These are phyloP conservation scores for Drosophila biarmipes DNA, from an alignment of 1,140 invertebrate species.

Conservation along the genomic window DNA sequence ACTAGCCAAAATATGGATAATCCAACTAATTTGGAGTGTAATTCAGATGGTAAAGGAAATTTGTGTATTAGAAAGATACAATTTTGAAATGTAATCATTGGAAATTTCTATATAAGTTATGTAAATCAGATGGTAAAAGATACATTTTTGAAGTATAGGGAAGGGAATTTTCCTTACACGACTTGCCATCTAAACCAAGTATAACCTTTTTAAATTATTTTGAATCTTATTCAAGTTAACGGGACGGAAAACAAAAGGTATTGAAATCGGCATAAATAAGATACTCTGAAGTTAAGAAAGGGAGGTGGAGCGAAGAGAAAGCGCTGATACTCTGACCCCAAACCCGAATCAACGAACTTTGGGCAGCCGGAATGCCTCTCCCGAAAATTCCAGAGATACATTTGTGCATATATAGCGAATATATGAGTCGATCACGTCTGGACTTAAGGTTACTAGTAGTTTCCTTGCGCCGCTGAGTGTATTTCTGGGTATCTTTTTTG, in stretches of 20 bases:
- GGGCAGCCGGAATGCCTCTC: background rate
- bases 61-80: too few relatives aligned
- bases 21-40: too few relatives aligned
- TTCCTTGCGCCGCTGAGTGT: background rate
- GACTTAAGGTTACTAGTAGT: constrained; percentile 3
- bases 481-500: constrained; percentile 31
- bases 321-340: background rate
- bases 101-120: too few relatives aligned
- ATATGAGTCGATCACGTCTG: constrained; percentile 9
- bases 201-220: background rate
- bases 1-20: too few relatives aligned
- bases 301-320: background rate
- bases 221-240: background rate
- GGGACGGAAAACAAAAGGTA: background rate
- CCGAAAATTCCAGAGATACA: background rate
- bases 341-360: constrained; percentile 10
- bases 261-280: background rate
- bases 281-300: background rate
- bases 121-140: too few relatives aligned
- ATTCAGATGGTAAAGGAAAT: too few relatives aligned
- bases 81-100: too few relatives aligned
- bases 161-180: background rate
- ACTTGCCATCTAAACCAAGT: background rate
- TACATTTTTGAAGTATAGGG: too few relatives aligned
- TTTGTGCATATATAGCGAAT: background rate